Percentiles rank a stretch among this genome's conserved stretches.
Conservation (phyloP, 1,140 invertebrate species). For the Olivierus martensii region DNA sequence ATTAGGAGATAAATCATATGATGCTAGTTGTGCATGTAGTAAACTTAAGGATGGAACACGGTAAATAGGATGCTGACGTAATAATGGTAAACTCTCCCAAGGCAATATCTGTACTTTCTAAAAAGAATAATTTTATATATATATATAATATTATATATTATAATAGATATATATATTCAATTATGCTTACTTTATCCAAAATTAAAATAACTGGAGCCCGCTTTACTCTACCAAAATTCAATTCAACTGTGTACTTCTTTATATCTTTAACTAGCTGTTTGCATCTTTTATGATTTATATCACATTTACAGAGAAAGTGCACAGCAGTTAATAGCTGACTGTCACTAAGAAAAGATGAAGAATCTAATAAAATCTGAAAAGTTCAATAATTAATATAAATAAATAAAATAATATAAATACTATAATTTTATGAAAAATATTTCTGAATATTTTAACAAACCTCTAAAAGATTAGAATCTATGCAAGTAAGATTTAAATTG, state of each 20-base stretch:
- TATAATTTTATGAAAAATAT: too few relatives aligned
- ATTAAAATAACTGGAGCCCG: constrained; percentile 25
- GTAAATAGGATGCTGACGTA: constrained; percentile 46
- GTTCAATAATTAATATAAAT: background rate
- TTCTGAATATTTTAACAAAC: background rate
- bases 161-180: constrained; percentile 1
- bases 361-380: constrained; percentile 8
- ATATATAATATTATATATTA: background rate
- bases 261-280: background rate
- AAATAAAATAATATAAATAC: too few relatives aligned
- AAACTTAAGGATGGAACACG: constrained; percentile 59
- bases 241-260: background rate
- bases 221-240: constrained; percentile 2
- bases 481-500: background rate
- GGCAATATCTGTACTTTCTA: constrained; percentile 55
- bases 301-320: constrained; percentile 8
- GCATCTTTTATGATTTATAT: background rate
- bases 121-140: constrained; percentile 22
- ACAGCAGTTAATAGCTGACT: constrained; percentile 3
- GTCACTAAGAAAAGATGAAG: background rate
- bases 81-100: constrained; percentile 51
- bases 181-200: constrained; percentile 25
- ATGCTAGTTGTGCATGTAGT: constrained; percentile 42
- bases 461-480: background rate
- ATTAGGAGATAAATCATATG: background rate